A percentile compares a stretch with the other conserved stretches of the same genome.
Evolutionary conservation across 2,797 vertebrate genomes (phyloP).

Genomic region (Sparidentex hasta): DNA sequence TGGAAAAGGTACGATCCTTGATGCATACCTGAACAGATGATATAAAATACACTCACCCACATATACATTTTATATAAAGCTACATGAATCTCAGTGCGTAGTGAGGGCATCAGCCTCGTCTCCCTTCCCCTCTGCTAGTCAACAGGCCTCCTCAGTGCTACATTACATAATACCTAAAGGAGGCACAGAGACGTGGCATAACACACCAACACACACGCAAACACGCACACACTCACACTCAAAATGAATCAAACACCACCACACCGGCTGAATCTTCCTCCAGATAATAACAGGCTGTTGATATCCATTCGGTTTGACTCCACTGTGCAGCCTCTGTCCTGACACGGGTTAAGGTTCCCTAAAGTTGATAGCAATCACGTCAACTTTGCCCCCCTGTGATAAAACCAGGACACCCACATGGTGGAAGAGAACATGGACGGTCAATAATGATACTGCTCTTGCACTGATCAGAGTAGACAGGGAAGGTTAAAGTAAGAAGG

Average conservation of each 20-base stretch:
- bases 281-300: neutral
- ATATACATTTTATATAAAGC: constrained; percentile 44
- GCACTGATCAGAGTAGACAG: constrained; percentile 38
- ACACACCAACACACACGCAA: neutral
- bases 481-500: constrained; percentile 43
- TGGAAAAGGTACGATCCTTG: neutral
- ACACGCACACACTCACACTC: neutral
- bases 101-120: constrained; percentile 35
- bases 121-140: constrained; percentile 45
- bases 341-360: constrained; percentile 5
- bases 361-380: neutral
- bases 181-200: constrained; percentile 22
- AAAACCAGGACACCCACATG: neutral
- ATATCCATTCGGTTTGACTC: neutral
- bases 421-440: neutral
- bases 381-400: neutral
- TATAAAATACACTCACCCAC: constrained; percentile 31
- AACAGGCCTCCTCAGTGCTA: constrained; percentile 47
- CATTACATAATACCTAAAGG: constrained; percentile 63
- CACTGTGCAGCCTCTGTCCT: neutral
- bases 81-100: constrained; percentile 21
- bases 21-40: constrained; percentile 24
- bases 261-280: neutral
- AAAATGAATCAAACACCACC: constrained; percentile 34
- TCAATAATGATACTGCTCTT: constrained; percentile 11